phyloP scores from a whole-genome alignment of 2,888 invertebrate species.

The Gisinianus flammeolus region DNA sequence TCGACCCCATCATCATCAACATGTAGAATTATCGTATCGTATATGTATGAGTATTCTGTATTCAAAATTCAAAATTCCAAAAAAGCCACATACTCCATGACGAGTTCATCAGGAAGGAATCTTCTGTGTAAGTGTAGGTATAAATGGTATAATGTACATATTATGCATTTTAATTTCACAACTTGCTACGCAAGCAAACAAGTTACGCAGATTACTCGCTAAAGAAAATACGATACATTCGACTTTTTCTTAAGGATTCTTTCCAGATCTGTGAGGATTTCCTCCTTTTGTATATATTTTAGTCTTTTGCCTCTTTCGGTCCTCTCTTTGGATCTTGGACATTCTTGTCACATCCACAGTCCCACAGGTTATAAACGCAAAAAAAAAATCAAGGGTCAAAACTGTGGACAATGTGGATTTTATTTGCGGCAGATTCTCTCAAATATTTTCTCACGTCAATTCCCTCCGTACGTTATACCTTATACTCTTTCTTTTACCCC shows the following conservation, averaged over 20 bases:
- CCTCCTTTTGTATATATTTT: constrained; percentile 5
- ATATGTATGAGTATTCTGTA: too few species aligned
- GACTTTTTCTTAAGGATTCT: constrained; percentile 15
- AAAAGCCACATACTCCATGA: constrained; percentile 18
- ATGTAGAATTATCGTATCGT: too few species aligned
- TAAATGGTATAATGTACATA: not conserved
- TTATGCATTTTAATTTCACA: constrained; percentile 32
- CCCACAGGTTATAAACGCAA: too few species aligned
- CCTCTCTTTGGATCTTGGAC: constrained; percentile 24
- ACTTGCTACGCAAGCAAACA: constrained; percentile 22
- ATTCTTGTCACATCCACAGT: constrained; percentile 36
- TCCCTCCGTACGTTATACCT: not conserved
- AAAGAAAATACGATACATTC: constrained; percentile 11
- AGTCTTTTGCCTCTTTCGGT: not conserved
- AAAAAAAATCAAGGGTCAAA: constrained; percentile 24
- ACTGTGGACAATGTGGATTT: constrained; percentile 13
- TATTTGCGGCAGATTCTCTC: constrained; percentile 25
- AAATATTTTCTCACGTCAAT: constrained; percentile 26
- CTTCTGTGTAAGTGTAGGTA: too few species aligned
- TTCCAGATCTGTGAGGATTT: not conserved
- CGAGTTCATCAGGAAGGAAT: constrained; percentile 36
- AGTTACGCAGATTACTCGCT: constrained; percentile 32
- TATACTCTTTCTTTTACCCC: not conserved
- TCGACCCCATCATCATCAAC: not conserved
- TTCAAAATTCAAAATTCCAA: too few species aligned